Conservation (phyloP, 2,888 invertebrate species). For the Catocala nupta region DNA sequence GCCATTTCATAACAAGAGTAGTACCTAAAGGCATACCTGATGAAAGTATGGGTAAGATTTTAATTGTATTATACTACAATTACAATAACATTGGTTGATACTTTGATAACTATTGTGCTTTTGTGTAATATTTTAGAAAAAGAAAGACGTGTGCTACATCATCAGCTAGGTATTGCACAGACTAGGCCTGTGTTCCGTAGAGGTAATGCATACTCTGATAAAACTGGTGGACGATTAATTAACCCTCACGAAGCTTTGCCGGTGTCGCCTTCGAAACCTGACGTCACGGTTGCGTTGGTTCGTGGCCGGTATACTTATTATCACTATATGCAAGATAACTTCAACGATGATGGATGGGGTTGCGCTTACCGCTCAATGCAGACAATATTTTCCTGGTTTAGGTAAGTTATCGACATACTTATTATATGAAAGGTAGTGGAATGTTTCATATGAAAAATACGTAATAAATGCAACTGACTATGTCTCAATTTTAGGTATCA, state of each 20-base stretch:
- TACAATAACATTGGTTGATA: too few relatives aligned
- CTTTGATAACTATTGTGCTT: too few relatives aligned
- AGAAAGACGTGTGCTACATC: slow-evolving; percentile 90
- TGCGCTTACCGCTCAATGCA: slow-evolving; percentile 99
- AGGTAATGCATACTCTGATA: slow-evolving; percentile 89
- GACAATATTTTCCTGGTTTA: slow-evolving; percentile 98
- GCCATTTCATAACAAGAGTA: slow-evolving; percentile 92
- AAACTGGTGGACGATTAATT: slow-evolving; percentile 86
- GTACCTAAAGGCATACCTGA: slow-evolving; percentile 90
- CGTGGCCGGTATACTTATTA: slow-evolving; percentile 96
- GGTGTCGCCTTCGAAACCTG: slow-evolving; percentile 64
- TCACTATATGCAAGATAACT: slow-evolving; percentile 98
- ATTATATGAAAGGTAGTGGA: too few relatives aligned
- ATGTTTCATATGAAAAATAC: too few relatives aligned
- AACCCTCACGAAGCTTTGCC: slow-evolving; percentile 91
- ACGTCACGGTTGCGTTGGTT: slow-evolving; percentile 85
- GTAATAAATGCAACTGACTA: too few relatives aligned
- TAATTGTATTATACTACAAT: too few relatives aligned
- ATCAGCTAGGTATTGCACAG: slow-evolving; percentile 89
- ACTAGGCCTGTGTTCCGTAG: slow-evolving; percentile 92
- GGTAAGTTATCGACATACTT: slow-evolving; percentile 68
- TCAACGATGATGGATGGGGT: slow-evolving; percentile 99
- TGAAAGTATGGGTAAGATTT: slow-evolving; percentile 89
- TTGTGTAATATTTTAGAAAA: slow-evolving; percentile 78
- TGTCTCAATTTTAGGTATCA: slow-evolving; percentile 87